Base-by-base conservation (phyloP, 2,888 invertebrate species). In the Entomobrya multifasciata region DNA sequence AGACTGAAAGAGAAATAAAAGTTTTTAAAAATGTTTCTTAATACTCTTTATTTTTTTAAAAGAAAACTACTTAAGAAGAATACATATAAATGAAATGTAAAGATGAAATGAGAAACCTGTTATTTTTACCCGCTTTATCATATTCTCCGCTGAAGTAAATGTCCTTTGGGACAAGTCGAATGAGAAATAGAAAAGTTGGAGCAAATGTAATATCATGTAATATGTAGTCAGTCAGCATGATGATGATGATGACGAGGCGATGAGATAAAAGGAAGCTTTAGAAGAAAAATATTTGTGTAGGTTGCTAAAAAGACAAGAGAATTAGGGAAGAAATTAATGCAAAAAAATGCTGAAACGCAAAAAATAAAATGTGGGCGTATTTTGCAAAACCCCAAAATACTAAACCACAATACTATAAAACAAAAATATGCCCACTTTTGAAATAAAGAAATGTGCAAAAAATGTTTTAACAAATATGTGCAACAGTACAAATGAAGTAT, bases 121-220 rank as follows among this genome's bases (percentile, higher is more conserved):
- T 67, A 41, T 67, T 44, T 67, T 41, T 13, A 30, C 8, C 47
- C 11, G 25, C n/a, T 41, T 20, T 44, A 36, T 72, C 52, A n/a
- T 74, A 15, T 15, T 17, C 52, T 30, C 13, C 36, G 11, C 25
- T 60, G 30, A 52, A 55, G 49, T 36, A 52, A 74, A 52, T 52
- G 74, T 74, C 74, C 74, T 74, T 74, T 74, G 74, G 74, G 74
- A 74, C 52, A 74, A 55, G 52, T 74, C 30, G 36, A 55, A 74
- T 36, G 74, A 52, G 65, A 65, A 72, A 6, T 10, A 36, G 20
- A 44, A 67, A 49, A n/a, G n/a, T n/a, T n/a, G 17, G 27, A 49
- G 15, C 49, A 55, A 22, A 52, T 27, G 70, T 17, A 8, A 44
- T 15, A 55, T 62, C 27, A 36, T 62, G 62, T 62, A 62, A 15